Base-by-base conservation (phyloP, 2,888 invertebrate species). In the Orthosia gothica region DNA sequence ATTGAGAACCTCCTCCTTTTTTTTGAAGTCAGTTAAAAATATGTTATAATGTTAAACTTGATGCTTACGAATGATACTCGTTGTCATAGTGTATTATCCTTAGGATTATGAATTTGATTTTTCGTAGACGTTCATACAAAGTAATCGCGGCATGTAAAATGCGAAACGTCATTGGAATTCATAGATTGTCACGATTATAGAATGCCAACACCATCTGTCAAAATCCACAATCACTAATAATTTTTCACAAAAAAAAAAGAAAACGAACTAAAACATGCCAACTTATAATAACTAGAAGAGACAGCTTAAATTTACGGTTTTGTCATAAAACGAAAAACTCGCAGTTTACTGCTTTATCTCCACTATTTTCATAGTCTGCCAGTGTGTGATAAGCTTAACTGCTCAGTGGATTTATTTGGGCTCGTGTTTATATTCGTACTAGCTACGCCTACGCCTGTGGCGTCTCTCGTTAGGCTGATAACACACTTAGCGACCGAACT, bases 321-420 rank as follows among this genome's bases (percentile, higher is more conserved):
- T 67, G 64, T 76, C 86, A 65, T 87, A 87, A 86, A 87, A 86
- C 66, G 74, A 73, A 83, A 81, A 86, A 74, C 65, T 70, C 80
- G 9, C 70, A 76, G 57, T 86, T 86, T 85, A 86, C 83, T 70
- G 71, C 63, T 68, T 66, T 74, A 88, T 82, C 78, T 75, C 32
- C 70, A 77, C 74, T 80, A 85, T 87, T 88, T 84, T 76, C 74
- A 74, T 82, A 71, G 76, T 76, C 77, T 87, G 83, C 74, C 67
- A 75, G 75, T 79, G 71, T 69, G 72, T 85, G 88, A 87, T 87
- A 86, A 85, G 83, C 71, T 81, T 78, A 76, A 87, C 85, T 71
- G 76, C 66, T 57, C 13, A 66, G 52, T 0, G 75, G 76, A 80
- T 85, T 82, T 87, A 77, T 84, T 83, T 84, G 20, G 63, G 67